Percentiles rank a stretch among this genome's conserved stretches.
Conservation (phyloP, 1,140 invertebrate genomes). For the Rhagoletis zephyria region DNA sequence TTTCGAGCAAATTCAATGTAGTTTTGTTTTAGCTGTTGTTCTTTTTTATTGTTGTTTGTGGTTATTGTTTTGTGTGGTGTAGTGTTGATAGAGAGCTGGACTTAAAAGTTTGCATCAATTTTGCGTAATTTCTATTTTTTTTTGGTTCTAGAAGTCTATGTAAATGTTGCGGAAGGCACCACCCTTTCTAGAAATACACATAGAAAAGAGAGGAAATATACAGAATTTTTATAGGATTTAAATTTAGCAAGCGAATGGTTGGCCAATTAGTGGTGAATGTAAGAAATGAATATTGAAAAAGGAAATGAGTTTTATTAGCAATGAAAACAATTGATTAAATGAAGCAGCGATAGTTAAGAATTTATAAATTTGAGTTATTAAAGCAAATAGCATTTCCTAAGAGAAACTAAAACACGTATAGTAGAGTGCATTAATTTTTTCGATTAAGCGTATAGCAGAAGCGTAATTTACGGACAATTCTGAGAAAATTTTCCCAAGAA, state of each 20-base stretch:
- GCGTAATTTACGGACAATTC: too few species aligned
- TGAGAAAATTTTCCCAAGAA: too few species aligned
- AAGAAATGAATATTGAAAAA: neutral
- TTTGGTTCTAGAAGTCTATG: conserved; percentile 50
- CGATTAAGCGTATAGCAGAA: too few species aligned
- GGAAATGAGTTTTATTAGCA: neutral
- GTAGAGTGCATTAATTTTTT: too few species aligned
- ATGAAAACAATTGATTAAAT: neutral
- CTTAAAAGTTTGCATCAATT: neutral
- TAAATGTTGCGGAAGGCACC: conserved; percentile 58
- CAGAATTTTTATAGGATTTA: conserved; percentile 22
- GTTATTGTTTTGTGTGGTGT: conserved; percentile 22
- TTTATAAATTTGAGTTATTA: too few species aligned
- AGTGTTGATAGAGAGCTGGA: neutral
- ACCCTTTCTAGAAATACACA: conserved; percentile 58
- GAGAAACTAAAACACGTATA: too few species aligned
- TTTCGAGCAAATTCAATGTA: neutral
- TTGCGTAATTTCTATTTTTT: neutral
- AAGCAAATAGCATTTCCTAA: too few species aligned
- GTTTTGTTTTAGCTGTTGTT: neutral
- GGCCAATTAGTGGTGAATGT: neutral
- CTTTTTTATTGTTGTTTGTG: neutral
- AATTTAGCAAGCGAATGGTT: neutral
- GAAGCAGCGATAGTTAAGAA: too few species aligned
- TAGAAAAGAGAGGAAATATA: conserved; percentile 53